Conservation (phyloP, 1,140 invertebrate species). For the Drosophila watanabei region DNA sequence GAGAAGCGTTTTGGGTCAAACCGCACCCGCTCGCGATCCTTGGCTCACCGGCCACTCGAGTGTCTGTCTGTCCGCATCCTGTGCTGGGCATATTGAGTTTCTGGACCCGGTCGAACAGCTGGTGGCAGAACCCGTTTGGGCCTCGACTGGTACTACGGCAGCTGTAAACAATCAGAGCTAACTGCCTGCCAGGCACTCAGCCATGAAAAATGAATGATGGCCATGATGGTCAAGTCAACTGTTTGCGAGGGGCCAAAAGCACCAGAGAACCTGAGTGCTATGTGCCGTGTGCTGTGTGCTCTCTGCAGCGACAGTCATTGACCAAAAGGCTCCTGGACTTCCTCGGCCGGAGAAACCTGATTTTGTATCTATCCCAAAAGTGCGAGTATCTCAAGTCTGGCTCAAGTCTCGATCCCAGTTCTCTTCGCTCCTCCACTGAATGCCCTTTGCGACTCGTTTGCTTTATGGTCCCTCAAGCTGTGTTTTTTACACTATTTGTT, state of each 20-base stretch:
- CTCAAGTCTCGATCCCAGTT: slow-evolving; percentile 24
- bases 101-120: slow-evolving; percentile 71
- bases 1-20: slow-evolving; percentile 77
- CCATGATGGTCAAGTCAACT: slow-evolving; percentile 66
- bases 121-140: slow-evolving; percentile 67
- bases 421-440: slow-evolving; percentile 12
- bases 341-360: slow-evolving; percentile 50
- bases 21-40: slow-evolving; percentile 65
- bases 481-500: slow-evolving; percentile 60
- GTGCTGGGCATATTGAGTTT: slow-evolving; percentile 77
- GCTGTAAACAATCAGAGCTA: slow-evolving; percentile 83
- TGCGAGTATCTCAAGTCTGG: slow-evolving; percentile 54
- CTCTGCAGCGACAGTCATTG: slow-evolving; percentile 49
- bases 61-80: slow-evolving; percentile 65
- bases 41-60: slow-evolving; percentile 31
- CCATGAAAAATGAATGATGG: slow-evolving; percentile 84
- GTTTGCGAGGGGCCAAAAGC: slow-evolving; percentile 21
- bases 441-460: slow-evolving; percentile 67
- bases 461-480: slow-evolving; percentile 71
- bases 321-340: slow-evolving; percentile 59
- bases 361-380: slow-evolving; percentile 63
- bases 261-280: not conserved
- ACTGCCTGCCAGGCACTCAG: slow-evolving; percentile 82
- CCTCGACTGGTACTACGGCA: slow-evolving; percentile 61
- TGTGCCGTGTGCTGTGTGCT: slow-evolving; percentile 1